Evolutionary conservation across 2,113 vertebrate species (phyloP).

Genomic region (Triplophysa rosa): DNA sequence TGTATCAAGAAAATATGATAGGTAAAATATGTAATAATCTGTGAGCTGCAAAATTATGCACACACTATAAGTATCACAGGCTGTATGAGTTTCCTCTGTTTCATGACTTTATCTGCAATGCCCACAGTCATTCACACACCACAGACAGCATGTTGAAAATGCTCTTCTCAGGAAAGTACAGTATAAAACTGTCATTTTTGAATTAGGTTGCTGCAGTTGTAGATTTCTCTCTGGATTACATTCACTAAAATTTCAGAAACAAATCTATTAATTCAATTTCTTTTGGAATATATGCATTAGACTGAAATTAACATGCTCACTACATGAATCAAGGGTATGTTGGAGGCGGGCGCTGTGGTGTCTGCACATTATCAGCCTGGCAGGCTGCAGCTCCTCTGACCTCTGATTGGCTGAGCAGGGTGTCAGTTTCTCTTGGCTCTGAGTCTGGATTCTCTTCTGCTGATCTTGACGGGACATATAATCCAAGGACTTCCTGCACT

Average conservation of each 20-base stretch:
- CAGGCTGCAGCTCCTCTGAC: constrained; percentile 35
- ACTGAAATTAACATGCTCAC: not conserved
- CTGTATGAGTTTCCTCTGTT: not conserved
- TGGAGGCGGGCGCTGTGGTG: constrained; percentile 42
- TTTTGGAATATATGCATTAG: not conserved
- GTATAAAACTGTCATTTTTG: not conserved
- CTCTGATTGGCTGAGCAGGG: constrained; percentile 54
- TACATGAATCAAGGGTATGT: constrained; percentile 56
- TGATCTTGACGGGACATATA: constrained; percentile 58
- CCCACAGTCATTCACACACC: not conserved
- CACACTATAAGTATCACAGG: not conserved
- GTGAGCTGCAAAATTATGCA: not conserved
- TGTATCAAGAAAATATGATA: not conserved
- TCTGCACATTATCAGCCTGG: constrained; percentile 28
- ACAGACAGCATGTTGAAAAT: not conserved
- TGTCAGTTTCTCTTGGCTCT: constrained; percentile 55
- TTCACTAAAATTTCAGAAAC: not conserved
- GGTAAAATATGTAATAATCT: constrained; percentile 6
- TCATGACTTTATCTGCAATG: not conserved
- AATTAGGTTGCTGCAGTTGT: not conserved
- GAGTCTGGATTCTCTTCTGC: constrained; percentile 64
- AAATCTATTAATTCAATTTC: not conserved
- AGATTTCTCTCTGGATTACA: constrained; percentile 12
- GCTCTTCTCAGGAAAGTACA: constrained; percentile 31
- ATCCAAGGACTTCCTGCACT: constrained; percentile 73